Evolutionary conservation across 2,113 vertebrate genomes (phyloP).

Genomic region (Boleophthalmus pectinirostris): DNA sequence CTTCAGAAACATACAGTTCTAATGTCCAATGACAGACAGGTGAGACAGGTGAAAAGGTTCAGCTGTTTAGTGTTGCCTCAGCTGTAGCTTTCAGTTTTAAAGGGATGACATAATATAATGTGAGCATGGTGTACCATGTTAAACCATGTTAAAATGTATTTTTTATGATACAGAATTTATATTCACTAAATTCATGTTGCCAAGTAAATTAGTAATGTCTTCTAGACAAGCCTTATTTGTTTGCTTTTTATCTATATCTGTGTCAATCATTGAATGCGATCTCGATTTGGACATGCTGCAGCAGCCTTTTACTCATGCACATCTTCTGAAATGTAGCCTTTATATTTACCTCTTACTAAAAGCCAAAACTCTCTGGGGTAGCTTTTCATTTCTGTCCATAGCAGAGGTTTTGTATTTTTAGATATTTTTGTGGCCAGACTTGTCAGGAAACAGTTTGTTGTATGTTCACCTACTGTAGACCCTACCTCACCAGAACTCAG

Average conservation of each 20-base stretch:
- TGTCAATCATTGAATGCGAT: conserved; percentile 6
- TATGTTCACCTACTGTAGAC: conserved; percentile 16
- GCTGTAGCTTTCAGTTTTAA: conserved; percentile 22
- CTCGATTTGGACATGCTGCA: not conserved
- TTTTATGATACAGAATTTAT: conserved; percentile 65
- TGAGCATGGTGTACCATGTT: conserved; percentile 11
- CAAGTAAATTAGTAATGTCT: conserved; percentile 4
- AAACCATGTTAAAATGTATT: conserved; percentile 65
- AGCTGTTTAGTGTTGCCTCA: conserved; percentile 22
- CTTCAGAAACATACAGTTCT: conserved; percentile 13
- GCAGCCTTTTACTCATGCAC: not conserved
- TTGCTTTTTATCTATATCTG: not conserved
- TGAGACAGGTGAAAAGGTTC: conserved; percentile 12
- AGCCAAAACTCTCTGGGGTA: conserved; percentile 7
- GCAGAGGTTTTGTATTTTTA: not conserved
- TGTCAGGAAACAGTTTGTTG: conserved; percentile 8
- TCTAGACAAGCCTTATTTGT: conserved; percentile 4
- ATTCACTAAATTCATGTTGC: conserved; percentile 48
- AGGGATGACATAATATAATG: conserved; percentile 6
- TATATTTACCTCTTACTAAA: conserved; percentile 16
- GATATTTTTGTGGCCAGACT: not conserved
- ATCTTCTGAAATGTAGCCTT: not conserved
- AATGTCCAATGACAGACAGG: not conserved
- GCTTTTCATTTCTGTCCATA: not conserved
- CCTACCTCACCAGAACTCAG: conserved; percentile 40